Evolutionary conservation across 2,888 invertebrate genomes (phyloP).

Genomic region (Ryuthela nishihirai): DNA sequence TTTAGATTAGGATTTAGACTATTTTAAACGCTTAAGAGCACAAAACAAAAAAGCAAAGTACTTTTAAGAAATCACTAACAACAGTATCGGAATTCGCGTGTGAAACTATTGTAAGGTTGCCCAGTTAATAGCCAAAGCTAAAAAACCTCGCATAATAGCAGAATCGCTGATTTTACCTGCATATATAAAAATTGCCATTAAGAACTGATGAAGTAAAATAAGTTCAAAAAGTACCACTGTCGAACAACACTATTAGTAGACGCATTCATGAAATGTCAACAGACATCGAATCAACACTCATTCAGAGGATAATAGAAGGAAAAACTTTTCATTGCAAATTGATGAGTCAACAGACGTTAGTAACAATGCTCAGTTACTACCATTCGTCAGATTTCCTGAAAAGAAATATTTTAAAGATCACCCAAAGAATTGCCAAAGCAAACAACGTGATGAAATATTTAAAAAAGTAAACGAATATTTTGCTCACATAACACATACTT

Average conservation of each 20-base stretch:
- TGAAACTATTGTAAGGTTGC: not conserved
- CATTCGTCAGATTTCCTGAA: constrained; percentile 18
- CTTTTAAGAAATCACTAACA: not conserved
- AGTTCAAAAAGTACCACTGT: constrained; percentile 11
- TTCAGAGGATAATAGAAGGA: not conserved
- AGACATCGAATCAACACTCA: constrained; percentile 10
- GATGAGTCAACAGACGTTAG: constrained; percentile 29
- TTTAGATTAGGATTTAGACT: not conserved
- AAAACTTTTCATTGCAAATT: constrained; percentile 16
- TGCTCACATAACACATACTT: no score
- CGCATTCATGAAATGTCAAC: constrained; percentile 13
- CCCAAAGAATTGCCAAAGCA: constrained; percentile 30
- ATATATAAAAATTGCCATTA: constrained; percentile 15
- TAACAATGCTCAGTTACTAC: constrained; percentile 16
- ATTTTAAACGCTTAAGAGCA: not conserved
- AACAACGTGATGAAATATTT: constrained; percentile 42
- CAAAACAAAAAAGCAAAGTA: not conserved
- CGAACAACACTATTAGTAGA: constrained; percentile 15
- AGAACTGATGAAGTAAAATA: constrained; percentile 6
- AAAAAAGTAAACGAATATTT: no score
- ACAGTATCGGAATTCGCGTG: not conserved
- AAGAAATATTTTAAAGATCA: constrained; percentile 23
- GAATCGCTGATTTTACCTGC: constrained; percentile 33
- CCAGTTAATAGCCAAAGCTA: constrained; percentile 3
- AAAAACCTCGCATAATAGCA: constrained; percentile 33